Evolutionary conservation across 2,888 invertebrate species (phyloP), one percentile per base, ranked within the genome.

Genomic region (Ametastegia equiseti): DNA sequence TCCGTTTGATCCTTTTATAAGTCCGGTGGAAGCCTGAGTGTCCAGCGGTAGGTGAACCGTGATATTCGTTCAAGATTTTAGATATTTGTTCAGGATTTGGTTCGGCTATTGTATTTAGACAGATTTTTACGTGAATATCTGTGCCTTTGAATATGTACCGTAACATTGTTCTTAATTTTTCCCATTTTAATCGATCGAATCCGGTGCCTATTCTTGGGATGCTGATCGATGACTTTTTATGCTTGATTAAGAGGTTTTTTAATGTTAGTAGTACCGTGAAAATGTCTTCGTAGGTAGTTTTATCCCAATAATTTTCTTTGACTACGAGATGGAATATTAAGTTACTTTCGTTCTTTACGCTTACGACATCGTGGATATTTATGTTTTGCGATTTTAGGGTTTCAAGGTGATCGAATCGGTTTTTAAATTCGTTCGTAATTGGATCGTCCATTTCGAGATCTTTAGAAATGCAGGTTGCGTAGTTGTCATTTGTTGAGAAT

Each of bases 1-100:
- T 60, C 33, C 71, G 23, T 11, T 82, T 80, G n/a, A 87, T 82
- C n/a, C 81, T 71, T 19, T 82, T 73, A n/a, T 78, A 77, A 0
- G 86, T 86, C 73, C 81, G 45, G 33, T 84, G 84, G 33, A 84
- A 83, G 30, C 84, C 85, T 11, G 82, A 79, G 78, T 85, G 84
- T 71, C 84, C 83, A 13, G 79, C 81, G 15, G 71, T 54, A 54
- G 77, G 71, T n/a, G 71, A 80, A 57, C 39, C 60, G 54, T 83
- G 82, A 75, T 81, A 81, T 80, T 83, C 81, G 0, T 80, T 73
- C 11, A 84, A 71, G 15, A 77, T 81, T 82, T 69, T 75, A 23
- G 11, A 63, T 63, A 75, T 39, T 67, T 80, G 39, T 6, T 81
- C 79, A 5, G 65, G 19, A 0, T 15, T 3, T 45, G 77, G 54